Base-by-base conservation (phyloP, 1,140 invertebrate species). In the Sweltsa coloradensis region DNA sequence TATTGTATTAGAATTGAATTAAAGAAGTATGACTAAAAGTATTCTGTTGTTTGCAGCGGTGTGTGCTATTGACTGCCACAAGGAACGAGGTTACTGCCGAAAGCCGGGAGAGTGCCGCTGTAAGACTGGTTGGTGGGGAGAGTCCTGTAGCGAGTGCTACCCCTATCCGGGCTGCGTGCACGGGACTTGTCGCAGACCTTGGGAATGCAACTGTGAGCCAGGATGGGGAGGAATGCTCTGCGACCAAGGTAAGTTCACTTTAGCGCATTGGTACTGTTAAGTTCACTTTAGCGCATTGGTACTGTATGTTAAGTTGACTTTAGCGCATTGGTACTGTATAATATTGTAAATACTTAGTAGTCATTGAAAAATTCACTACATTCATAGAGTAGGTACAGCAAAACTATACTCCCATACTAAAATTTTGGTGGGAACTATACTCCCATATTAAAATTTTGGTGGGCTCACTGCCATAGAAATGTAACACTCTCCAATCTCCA, bases 191-290 rank as follows among this genome's bases (percentile, higher is more conserved):
- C 81, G 77, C 57, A 71, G 79, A 22, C 86, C 87, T n/a, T 91
- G 86, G 86, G 85, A 90, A 59, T 92, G 89, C 60, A 78, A 79
- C 55, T 92, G 89, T 61, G 72, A 81, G 51, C 73, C 78, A 0
- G 87, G 88, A 37, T 91, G 86, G 86, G 83, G 86, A 16, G 88
- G 86, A 41, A 84, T 89, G 70, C 74, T 91, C 0, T 91, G 89
- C 63, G 83, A 90, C 60, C 83, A 89, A 78, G 86, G 81, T 70
- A 74, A 75, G n/a, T n/a, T n/a, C n/a, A n/a, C n/a, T n/a, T n/a
- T n/a, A n/a, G n/a, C n/a, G n/a, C n/a, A n/a, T n/a, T n/a, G n/a
- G n/a, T n/a, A n/a, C n/a, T n/a, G n/a, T n/a, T n/a, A n/a, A n/a
- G n/a, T n/a, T n/a, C n/a, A n/a, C n/a, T n/a, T n/a, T n/a, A n/a